Evolutionary conservation across 2,888 invertebrate genomes (phyloP), one percentile per base, ranked within the genome.

Genomic region (Charanyca ferruginea): DNA sequence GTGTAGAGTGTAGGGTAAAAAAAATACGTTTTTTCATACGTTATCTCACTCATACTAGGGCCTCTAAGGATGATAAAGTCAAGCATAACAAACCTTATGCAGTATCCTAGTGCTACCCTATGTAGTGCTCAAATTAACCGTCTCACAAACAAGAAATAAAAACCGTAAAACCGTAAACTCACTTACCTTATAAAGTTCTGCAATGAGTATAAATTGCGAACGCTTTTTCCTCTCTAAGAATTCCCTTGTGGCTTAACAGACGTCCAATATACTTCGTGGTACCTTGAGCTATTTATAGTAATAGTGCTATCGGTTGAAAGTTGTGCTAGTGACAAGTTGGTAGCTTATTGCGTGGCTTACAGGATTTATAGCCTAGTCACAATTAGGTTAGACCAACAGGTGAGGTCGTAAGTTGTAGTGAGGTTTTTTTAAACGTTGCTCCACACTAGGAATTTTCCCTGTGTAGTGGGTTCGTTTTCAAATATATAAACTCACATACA

Each of bases 161-260:
- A 73, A 41, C 49, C 32, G 11, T 61, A 51, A 54, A 64, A 64
- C 58, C 55, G 54, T 64, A 69, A 73, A 67, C 68, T 51, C 55
- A 68, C 64, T 76, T 61, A 59, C 63, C 42, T 49, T 64, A 55
- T 51, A 68, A 73, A 76, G 42, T 76, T 52, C 42, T 20, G 64
- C 62, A 76, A 73, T 73, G 66, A 79, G 62, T 69, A 73, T 66
- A 76, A 73, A 79, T 65, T 68, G 79, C 60, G 53, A 65, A 60
- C 45, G 58, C 61, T 66, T 66, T 77, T 72, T 65, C 71, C 67
- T 66, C 51, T 22, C 20, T 5, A 16, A 8, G 42, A 52, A 60
- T 63, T 64, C 73, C 47, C 79, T 16, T 8, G 73, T 28, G 78
- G 57, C 20, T 57, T 54, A 42, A 77, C 44, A 58, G 60, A 63